phyloP scores from a whole-genome alignment of 2,888 invertebrate species.

The Sarcophaga caerulescens region DNA sequence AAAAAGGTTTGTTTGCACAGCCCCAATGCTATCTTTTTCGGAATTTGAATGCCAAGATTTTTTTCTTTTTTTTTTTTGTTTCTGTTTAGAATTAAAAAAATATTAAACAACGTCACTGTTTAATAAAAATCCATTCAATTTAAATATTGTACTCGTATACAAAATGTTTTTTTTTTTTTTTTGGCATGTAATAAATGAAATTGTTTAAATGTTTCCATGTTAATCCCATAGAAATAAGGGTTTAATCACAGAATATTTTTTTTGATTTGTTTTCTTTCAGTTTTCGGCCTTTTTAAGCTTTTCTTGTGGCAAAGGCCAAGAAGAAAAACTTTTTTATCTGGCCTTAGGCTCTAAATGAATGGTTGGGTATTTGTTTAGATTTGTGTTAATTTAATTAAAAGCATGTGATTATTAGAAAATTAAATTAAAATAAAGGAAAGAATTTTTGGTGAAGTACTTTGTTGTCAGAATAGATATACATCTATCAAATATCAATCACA shows the following conservation, averaged over 20 bases:
- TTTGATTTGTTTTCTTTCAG: not conserved
- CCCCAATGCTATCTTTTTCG: too few species aligned
- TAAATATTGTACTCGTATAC: slow-evolving; percentile 23
- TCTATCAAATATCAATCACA: too few species aligned
- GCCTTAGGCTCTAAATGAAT: not conserved
- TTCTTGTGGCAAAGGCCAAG: not conserved
- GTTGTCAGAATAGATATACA: too few species aligned
- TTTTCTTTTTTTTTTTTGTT: too few species aligned
- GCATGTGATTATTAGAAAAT: too few species aligned
- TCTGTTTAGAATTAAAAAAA: too few species aligned
- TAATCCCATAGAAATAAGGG: slow-evolving; percentile 52
- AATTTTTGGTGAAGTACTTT: too few species aligned
- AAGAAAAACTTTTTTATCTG: not conserved
- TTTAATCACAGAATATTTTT: slow-evolving; percentile 5
- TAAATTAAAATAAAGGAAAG: too few species aligned
- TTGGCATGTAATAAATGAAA: slow-evolving; percentile 55
- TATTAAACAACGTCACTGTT: too few species aligned
- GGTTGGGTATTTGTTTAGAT: not conserved
- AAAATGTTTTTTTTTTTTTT: not conserved
- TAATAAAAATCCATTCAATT: slow-evolving; percentile 37
- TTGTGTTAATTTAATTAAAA: slow-evolving; percentile 5
- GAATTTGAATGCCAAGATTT: too few species aligned
- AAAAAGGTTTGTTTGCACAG: slow-evolving; percentile 6
- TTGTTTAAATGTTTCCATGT: slow-evolving; percentile 41
- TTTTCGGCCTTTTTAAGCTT: not conserved